phyloP scores from a whole-genome alignment of 2,113 vertebrate species.

The Podarcis raffonei region DNA sequence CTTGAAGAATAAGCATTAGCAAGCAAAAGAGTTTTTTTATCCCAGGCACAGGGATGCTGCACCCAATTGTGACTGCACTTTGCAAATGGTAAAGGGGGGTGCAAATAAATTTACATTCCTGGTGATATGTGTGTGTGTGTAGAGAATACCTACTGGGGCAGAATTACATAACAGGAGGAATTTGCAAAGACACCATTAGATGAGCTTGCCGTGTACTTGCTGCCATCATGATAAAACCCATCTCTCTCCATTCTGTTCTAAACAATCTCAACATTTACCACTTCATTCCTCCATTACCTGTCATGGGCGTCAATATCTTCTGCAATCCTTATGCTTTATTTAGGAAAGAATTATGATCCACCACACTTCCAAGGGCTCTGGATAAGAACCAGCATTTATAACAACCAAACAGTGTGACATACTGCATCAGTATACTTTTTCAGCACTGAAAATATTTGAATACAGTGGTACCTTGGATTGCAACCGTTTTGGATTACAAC shows the following conservation, averaged over 20 bases:
- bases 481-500: too few species aligned
- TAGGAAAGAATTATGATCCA: not conserved
- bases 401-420: not conserved
- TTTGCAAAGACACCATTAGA: not conserved
- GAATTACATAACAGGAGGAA: not conserved
- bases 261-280: not conserved
- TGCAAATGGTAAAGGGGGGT: not conserved
- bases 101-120: not conserved
- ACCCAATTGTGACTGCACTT: not conserved
- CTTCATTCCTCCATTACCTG: not conserved
- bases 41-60: not conserved
- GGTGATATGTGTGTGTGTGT: too few species aligned
- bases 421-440: not conserved
- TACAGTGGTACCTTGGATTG: too few species aligned
- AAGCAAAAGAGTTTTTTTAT: not conserved
- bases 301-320: not conserved
- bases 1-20: conserved; percentile 1
- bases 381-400: not conserved
- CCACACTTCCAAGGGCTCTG: not conserved
- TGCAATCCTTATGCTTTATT: conserved; percentile 1
- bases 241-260: not conserved
- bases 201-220: not conserved
- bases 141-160: not conserved
- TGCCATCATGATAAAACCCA: not conserved
- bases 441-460: not conserved